These are phyloP conservation scores for Cherax quadricarinatus DNA, from an alignment of 1,140 invertebrate species.

Conservation along the genomic window DNA sequence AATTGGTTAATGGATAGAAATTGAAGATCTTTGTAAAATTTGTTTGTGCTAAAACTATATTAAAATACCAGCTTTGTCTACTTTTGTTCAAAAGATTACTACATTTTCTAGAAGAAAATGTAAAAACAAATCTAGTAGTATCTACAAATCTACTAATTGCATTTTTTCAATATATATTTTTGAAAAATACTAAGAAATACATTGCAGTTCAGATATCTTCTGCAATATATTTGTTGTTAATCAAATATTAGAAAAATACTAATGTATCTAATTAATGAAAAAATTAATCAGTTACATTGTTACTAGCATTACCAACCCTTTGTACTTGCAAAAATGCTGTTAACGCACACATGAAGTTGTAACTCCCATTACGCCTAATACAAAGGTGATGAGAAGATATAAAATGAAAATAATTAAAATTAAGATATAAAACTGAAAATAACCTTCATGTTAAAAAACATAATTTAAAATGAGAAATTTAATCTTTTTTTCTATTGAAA, in stretches of 20 bases:
- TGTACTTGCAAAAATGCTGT: slow-evolving; percentile 55
- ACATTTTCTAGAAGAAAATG: not conserved
- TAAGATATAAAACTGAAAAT: too few species aligned
- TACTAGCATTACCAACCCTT: slow-evolving; percentile 40
- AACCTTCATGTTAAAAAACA: not conserved
- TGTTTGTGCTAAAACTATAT: slow-evolving; percentile 2
- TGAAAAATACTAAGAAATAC: slow-evolving; percentile 30
- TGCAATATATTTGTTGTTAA: not conserved
- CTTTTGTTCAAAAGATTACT: not conserved
- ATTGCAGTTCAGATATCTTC: not conserved
- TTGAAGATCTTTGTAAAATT: slow-evolving; percentile 22
- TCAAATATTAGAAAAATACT: slow-evolving; percentile 63
- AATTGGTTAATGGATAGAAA: slow-evolving; percentile 18
- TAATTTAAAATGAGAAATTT: not conserved
- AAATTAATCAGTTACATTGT: not conserved
- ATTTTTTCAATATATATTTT: not conserved
- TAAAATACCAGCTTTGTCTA: slow-evolving; percentile 3
- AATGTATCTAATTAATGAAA: slow-evolving; percentile 24
- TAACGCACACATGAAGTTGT: slow-evolving; percentile 7
- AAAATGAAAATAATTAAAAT: not conserved
- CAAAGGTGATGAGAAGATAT: not conserved
- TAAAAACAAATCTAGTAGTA: not conserved
- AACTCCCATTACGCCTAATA: not conserved
- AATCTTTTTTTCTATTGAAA: not conserved
- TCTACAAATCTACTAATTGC: not conserved